Conservation (phyloP, 2,888 invertebrate genomes). For the Drosophila robusta region DNA sequence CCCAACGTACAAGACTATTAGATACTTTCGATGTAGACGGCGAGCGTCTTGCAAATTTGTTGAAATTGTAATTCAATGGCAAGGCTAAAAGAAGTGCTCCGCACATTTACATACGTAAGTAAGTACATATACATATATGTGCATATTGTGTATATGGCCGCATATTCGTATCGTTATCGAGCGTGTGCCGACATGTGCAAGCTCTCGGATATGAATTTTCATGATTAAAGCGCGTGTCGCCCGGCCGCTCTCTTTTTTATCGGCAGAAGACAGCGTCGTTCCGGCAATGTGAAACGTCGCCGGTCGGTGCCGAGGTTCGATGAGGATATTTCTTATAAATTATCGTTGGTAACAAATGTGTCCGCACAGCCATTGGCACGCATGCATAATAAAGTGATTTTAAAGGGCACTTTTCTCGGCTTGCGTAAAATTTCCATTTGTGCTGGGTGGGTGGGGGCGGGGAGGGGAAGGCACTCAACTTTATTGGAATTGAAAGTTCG, state of each 20-base stretch:
- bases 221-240: conserved; percentile 73
- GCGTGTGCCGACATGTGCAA: conserved; percentile 50
- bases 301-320: conserved; percentile 45
- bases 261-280: conserved; percentile 55
- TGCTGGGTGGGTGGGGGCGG: conserved; percentile 3
- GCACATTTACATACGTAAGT: conserved; percentile 10
- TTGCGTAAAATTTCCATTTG: conserved; percentile 78
- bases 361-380: conserved; percentile 70
- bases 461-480: conserved; percentile 66
- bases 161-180: conserved; percentile 31
- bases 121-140: background rate
- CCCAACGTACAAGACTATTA: conserved; percentile 32
- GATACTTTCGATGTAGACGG: conserved; percentile 32
- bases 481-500: conserved; percentile 76
- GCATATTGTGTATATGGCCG: conserved; percentile 3
- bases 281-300: conserved; percentile 22
- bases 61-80: conserved; percentile 71
- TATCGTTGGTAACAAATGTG: conserved; percentile 76
- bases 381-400: conserved; percentile 82
- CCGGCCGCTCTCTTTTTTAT: conserved; percentile 61
- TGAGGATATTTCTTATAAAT: conserved; percentile 76
- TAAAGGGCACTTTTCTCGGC: conserved; percentile 67
- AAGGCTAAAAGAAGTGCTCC: conserved; percentile 11
- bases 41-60: conserved; percentile 58
- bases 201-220: conserved; percentile 69